phyloP scores from a whole-genome alignment of 2,888 invertebrate genomes.

The Zeuzera pyrina region DNA sequence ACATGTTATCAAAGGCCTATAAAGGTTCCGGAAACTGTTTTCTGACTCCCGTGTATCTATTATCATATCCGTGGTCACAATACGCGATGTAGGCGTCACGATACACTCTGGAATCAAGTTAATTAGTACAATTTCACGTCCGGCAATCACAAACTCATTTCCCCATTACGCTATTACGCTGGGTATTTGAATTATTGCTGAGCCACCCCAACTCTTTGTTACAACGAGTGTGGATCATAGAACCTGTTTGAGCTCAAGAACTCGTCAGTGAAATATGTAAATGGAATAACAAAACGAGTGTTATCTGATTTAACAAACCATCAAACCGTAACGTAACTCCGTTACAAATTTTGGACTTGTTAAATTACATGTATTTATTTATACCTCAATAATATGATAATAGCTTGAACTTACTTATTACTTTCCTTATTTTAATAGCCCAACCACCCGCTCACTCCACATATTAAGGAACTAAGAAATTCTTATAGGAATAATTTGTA shows the following conservation, averaged over 20 bases:
- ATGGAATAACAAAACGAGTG: conserved; percentile 26
- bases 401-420: too few species aligned
- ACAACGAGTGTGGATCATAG: conserved; percentile 8
- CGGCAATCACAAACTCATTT: conserved; percentile 28
- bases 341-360: too few species aligned
- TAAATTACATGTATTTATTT: too few species aligned
- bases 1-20: conserved; percentile 1
- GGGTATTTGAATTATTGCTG: conserved; percentile 23
- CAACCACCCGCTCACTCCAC: too few species aligned
- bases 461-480: too few species aligned
- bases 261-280: conserved; percentile 36
- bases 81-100: conserved; percentile 2
- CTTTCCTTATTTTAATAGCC: too few species aligned
- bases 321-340: conserved; percentile 27
- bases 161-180: conserved; percentile 22
- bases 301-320: conserved; percentile 41
- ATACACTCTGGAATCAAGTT: conserved; percentile 14
- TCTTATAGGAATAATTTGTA: too few species aligned
- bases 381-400: too few species aligned
- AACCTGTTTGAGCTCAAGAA: conserved; percentile 21
- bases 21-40: conserved; percentile 4
- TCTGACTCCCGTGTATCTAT: conserved; percentile 2
- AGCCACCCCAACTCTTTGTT: conserved; percentile 25
- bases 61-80: conserved; percentile 4
- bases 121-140: conserved; percentile 49